These are phyloP conservation scores for Melipona bicolor DNA, from an alignment of 2,888 invertebrate species.

Conservation along the genomic window DNA sequence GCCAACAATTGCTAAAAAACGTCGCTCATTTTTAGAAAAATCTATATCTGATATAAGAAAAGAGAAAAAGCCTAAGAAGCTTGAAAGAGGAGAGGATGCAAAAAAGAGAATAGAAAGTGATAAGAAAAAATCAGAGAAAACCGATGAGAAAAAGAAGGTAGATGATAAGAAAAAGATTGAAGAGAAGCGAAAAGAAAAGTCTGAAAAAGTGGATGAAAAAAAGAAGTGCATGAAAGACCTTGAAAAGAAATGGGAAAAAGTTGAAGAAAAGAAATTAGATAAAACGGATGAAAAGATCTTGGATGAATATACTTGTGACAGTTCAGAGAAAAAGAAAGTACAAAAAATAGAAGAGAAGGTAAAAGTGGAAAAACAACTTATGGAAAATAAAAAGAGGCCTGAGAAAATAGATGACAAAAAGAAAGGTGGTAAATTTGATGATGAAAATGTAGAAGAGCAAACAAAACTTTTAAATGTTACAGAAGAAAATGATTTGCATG, in stretches of 20 bases:
- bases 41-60: slow-evolving; percentile 73
- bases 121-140: slow-evolving; percentile 69
- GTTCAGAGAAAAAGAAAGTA: slow-evolving; percentile 70
- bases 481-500: slow-evolving; percentile 55
- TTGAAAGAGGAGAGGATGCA: slow-evolving; percentile 73
- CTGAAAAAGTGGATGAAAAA: slow-evolving; percentile 73
- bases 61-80: slow-evolving; percentile 77
- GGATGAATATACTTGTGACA: slow-evolving; percentile 63
- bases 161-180: slow-evolving; percentile 75
- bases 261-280: slow-evolving; percentile 75
- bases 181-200: slow-evolving; percentile 75
- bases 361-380: slow-evolving; percentile 68
- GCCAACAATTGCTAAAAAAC: slow-evolving; percentile 80
- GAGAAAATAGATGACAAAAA: slow-evolving; percentile 74
- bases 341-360: slow-evolving; percentile 74
- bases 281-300: slow-evolving; percentile 70
- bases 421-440: slow-evolving; percentile 63
- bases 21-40: slow-evolving; percentile 78
- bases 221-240: slow-evolving; percentile 71
- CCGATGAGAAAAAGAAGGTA: slow-evolving; percentile 70
- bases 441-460: slow-evolving; percentile 63
- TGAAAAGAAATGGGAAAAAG: slow-evolving; percentile 65
- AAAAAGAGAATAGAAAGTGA: slow-evolving; percentile 74
- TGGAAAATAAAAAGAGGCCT: slow-evolving; percentile 75
- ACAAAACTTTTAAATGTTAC: slow-evolving; percentile 29